Percentiles rank a stretch among this genome's conserved stretches.
Evolutionary conservation across 2,888 invertebrate species (phyloP).

Genomic region (Erannis defoliaria): DNA sequence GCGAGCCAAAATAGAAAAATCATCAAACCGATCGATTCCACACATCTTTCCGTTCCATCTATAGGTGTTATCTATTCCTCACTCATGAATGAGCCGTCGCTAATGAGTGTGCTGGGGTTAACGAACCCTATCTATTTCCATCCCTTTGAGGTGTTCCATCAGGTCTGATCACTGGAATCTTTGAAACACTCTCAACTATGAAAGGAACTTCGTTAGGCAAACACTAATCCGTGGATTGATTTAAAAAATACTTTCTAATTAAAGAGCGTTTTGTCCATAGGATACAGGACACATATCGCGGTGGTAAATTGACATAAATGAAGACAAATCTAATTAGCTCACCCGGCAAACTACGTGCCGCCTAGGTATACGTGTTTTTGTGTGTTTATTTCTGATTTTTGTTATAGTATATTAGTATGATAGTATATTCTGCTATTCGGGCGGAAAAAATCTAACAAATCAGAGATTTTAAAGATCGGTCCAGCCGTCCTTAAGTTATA

Average conservation of each 20-base stretch:
- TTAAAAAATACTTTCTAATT: neutral
- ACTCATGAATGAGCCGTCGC: slow-evolving; percentile 41
- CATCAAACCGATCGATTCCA: neutral
- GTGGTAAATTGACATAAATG: too few species aligned
- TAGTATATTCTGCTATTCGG: too few species aligned
- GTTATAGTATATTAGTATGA: too few species aligned
- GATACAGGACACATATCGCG: too few species aligned
- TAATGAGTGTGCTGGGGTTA: slow-evolving; percentile 51
- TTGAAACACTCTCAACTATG: slow-evolving; percentile 42
- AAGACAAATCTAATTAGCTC: too few species aligned
- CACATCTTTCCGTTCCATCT: neutral
- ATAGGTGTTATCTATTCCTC: slow-evolving; percentile 31
- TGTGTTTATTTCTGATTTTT: too few species aligned
- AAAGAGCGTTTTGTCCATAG: neutral
- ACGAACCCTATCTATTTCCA: slow-evolving; percentile 66
- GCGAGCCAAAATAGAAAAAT: neutral
- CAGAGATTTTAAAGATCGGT: too few species aligned
- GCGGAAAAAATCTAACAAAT: too few species aligned
- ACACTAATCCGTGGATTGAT: neutral
- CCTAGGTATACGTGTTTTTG: too few species aligned
- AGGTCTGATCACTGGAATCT: slow-evolving; percentile 52
- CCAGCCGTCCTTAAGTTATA: too few species aligned
- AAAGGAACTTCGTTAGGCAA: slow-evolving; percentile 23
- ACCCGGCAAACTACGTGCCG: too few species aligned
- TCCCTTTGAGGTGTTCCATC: slow-evolving; percentile 55